Base-by-base conservation (phyloP, 2,888 invertebrate species). In the Trilocha varians region DNA sequence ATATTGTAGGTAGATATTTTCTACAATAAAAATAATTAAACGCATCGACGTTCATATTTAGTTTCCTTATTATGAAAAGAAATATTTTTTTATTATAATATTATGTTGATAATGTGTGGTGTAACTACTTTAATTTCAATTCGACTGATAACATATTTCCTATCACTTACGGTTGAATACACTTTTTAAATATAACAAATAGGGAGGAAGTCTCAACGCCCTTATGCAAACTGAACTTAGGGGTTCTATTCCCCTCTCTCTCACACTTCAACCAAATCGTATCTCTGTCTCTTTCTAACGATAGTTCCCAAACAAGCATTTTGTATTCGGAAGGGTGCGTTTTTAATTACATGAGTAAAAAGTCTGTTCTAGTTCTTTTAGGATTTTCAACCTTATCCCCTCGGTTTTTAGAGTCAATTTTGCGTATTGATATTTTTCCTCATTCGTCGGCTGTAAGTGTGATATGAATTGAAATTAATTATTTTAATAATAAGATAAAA, bases 281-380 rank as follows among this genome's bases (percentile, higher is more conserved):
- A 40, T 59, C 5, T 25, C 42, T 36, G 2, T 72, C 67, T 46
- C 64, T 52, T 33, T 72, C 65, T 49, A 44, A 40, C 53, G 66
- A 73, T 77, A 78, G 74, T 74, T 70, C 62, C 78, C 82, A 83
- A 84, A 83, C 83, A 83, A 79, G 78, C 77, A 78, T 84, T 85
- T 84, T 83, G 83, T 82, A 84, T 83, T 84, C 84, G 67, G 74
- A 73, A 79, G 82, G 84, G 84, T 72, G 74, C 64, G 66, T 68
- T 70, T 74, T 82, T 84, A 84, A 84, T 84, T 83, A 76, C 68
- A 66, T 71, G 66, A 82, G 83, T 78, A 78, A 78, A 82, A 83
- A 80, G 84, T 59, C 52, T n/a, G 17, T 25, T 32, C 18, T 34
- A 34, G 32, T 40, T 46, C 43, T 40, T 45, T 50, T 34, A 43